Base-by-base conservation (phyloP, 2,797 vertebrate species). In the Trachops cirrhosus region DNA sequence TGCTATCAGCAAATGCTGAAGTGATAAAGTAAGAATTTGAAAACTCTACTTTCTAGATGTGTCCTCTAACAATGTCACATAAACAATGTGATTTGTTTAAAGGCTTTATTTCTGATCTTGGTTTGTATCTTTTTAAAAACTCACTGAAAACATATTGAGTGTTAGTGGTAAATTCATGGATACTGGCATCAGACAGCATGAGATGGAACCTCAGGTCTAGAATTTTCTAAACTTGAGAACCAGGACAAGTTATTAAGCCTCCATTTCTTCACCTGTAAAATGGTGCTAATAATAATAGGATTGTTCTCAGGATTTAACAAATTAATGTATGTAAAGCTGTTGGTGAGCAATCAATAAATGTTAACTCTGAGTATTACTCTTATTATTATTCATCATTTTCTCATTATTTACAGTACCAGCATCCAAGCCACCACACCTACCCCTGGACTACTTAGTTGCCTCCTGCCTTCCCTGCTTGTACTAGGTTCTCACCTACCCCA, bases 251-350 rank as follows among this genome's bases (percentile, higher is more conserved):
- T 96, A 82, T 57, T 89, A 92, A 85, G 41, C 11, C 32, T 96
- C 59, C 22, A 68, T 92, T 97, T 91, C 84, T 87, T 50, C 52
- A 96, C 80, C 37, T 91, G 12, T 83, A 96, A 96, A 91, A 95
- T 91, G 37, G 46, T 48, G 82, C 41, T 77, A 82, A 73, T 75
- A 73, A 67, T 95, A 85, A 86, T 77, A 88, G 62, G 78, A 80
- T 52, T 54, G 22, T 68, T 86, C 39, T 64, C 85, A 92, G 54
- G 44, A 84, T 75, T 93, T 91, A 96, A 79, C 74, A 95, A 87
- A 62, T 50, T 85, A 94, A 78, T 88, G 22, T 79, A n/a, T 57
- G 3, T 82, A 71, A 93, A 95, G 74, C 74, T 95, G 62, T 86
- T 89, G 82, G 59, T 85, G 48, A 94, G 46, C 70, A 92, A 83